Conservation (phyloP, 2,797 vertebrate genomes). For the Oryzias sinensis region DNA sequence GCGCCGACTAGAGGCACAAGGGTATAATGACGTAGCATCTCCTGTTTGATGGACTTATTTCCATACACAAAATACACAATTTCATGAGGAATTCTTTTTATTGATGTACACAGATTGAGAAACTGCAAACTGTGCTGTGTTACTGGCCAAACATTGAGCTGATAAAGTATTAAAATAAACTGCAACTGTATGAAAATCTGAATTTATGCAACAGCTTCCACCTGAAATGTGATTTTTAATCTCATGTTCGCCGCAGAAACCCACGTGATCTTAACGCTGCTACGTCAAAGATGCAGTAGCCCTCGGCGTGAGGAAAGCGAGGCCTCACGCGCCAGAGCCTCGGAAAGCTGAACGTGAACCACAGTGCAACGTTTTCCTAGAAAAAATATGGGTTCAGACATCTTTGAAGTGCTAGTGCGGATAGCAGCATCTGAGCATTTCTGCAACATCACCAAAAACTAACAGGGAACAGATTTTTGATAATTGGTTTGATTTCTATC, state of each 20-base stretch:
- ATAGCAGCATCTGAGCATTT: conserved; percentile 57
- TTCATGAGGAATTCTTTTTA: conserved; percentile 25
- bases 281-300: conserved; percentile 2
- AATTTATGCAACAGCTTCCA: conserved; percentile 15
- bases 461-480: not conserved
- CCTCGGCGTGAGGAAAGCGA: conserved; percentile 28
- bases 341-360: not conserved
- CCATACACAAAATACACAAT: conserved; percentile 4
- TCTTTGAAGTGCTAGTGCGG: conserved; percentile 29
- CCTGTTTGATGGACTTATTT: not conserved
- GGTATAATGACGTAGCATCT: too few relatives aligned
- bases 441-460: conserved; percentile 14
- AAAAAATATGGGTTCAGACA: conserved; percentile 3
- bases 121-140: conserved; percentile 20
- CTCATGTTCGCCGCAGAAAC: conserved; percentile 6
- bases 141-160: conserved; percentile 35
- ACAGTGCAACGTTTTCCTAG: conserved; percentile 1
- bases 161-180: conserved; percentile 27
- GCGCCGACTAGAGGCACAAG: conserved; percentile 64
- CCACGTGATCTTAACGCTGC: not conserved
- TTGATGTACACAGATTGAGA: conserved; percentile 44
- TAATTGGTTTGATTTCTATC: too few relatives aligned
- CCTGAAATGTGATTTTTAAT: conserved; percentile 31
- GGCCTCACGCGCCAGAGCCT: conserved; percentile 39
- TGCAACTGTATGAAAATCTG: conserved; percentile 2